Percentiles rank a stretch among this genome's conserved stretches.
These are phyloP conservation scores for Parazoanthus atlanticus DNA, from an alignment of 92 coral and sea anemone species.

Conservation along the genomic window DNA sequence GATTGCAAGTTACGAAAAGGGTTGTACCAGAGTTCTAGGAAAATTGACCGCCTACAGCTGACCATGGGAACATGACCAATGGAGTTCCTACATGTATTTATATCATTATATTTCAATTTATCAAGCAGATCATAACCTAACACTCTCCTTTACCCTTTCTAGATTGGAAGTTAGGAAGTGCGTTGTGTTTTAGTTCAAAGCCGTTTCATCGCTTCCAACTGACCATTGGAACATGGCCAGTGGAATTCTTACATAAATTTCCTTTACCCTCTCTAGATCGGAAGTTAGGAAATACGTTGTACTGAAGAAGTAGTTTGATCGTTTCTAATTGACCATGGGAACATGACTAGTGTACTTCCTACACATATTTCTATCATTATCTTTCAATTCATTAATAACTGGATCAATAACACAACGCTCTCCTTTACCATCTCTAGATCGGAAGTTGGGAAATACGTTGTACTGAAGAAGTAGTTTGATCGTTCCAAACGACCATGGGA, in stretches of 20 bases:
- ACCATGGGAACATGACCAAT: conserved; percentile 89
- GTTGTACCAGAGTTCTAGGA: too few relatives aligned
- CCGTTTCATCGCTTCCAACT: conserved; percentile 89
- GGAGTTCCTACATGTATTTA: conserved; percentile 40
- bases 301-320: conserved; percentile 79
- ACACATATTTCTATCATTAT: too few relatives aligned
- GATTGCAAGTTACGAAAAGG: too few relatives aligned
- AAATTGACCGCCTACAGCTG: conserved; percentile 96
- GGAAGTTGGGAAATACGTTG: conserved; percentile 83
- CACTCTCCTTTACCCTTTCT: conserved; percentile 66
- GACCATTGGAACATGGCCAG: conserved; percentile 89
- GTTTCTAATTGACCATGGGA: conserved; percentile 93
- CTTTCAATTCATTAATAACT: background rate
- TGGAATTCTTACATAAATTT: conserved; percentile 49
- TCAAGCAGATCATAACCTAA: conserved; percentile 15
- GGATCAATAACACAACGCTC: conserved; percentile 53
- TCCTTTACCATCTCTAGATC: conserved; percentile 56
- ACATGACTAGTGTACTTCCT: conserved; percentile 41
- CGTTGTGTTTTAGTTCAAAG: conserved; percentile 69
- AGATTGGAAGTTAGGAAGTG: conserved; percentile 78
- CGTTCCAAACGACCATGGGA: conserved; percentile 91
- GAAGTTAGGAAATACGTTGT: conserved; percentile 84
- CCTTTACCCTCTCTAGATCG: conserved; percentile 57
- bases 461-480: conserved; percentile 81
- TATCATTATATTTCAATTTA: too few relatives aligned